Evolutionary conservation across 2,113 vertebrate genomes (phyloP), one percentile per base, ranked within the genome.

Genomic region (Bubo bubo): DNA sequence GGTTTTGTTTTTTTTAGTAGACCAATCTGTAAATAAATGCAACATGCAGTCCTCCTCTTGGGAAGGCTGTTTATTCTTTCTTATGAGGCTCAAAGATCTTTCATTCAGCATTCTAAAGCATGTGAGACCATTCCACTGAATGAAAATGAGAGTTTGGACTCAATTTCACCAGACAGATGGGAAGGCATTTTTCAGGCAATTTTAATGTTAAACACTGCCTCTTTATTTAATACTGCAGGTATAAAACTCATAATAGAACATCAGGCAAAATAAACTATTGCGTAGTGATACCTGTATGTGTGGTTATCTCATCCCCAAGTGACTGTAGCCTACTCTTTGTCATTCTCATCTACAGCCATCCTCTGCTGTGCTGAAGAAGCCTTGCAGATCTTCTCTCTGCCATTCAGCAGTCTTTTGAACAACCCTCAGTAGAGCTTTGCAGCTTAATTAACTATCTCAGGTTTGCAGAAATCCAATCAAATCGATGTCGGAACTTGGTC

Each of bases 1-100:
- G 53, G 5, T 13, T 70, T 53, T 23, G 15, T 2, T 6, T 30
- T 72, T 86, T 93, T 86, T 55, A 93, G 64, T 34, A 87, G 58
- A 85, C 5, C 30, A 37, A 20, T 75, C 53, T 90, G 64, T n/a
- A 94, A 95, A 92, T 79, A 93, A 88, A 85, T 35, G 35, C 47
- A 60, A 67, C 53, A 47, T 21, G 28, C 30, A 75, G 18, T 27
- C 45, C 13, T 85, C 49, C 77, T 79, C 74, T 52, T 35, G 80
- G 70, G 70, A 91, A 62, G 17, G 43, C 66, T 94, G 56, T 49
- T 87, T 93, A 27, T 64, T 82, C 68, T 75, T 86, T 53, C 91
- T 60, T 63, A 26, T 5, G 28, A 95, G 37, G 27, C 71, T 53
- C 62, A 68, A 88, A 90, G 55, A 83, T 62, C n/a, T 35, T 81